Base-by-base conservation (phyloP, 1,140 invertebrate species). In the Watersipora subatra region DNA sequence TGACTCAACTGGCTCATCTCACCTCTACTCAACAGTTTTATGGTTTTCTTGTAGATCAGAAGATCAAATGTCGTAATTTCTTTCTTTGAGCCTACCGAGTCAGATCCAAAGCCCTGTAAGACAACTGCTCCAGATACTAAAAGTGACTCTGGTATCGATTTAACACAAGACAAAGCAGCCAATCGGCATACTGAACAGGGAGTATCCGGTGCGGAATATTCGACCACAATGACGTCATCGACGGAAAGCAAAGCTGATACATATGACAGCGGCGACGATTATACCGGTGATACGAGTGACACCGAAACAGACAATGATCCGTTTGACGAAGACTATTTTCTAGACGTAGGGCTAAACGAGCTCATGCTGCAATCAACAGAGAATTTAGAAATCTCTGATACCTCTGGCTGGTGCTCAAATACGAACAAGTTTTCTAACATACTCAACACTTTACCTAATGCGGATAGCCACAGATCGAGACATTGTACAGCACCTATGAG, bases 321-420 rank as follows among this genome's bases (percentile, higher is more conserved):
- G 7, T 46, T 46, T 46, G 58, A 59, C 22, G 58, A 59, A 17
- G 58, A 59, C 58, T 59, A 59, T 22, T 59, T 59, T 22, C 58
- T 59, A 7, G 58, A 59, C 22, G 58, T 59, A 7, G 58, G 58
- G 7, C 7, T 59, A 7, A 24, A 59, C 22, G 58, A 59, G 22
- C 27, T 59, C 17, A 59, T 59, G 58, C 58, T 59, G 22, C 58
- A 59, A 28, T 28, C 22, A 12, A 28, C 58, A 12, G 27, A 24
- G 22, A 28, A 25, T 22, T 59, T 59, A 17, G 27, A 28, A 12
- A 59, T 12, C 58, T 59, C 22, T 28, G 22, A 59, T 12, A 12
- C 27, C 17, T 59, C 58, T 25, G 22, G 7, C 17, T 59, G 58
- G 58, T 59, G 58, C 58, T 59, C 58, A 25, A 59, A 59, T 59